These are phyloP conservation scores for Oscheius sp. DNA, from an alignment of 2,888 invertebrate genomes.

Conservation along the genomic window DNA sequence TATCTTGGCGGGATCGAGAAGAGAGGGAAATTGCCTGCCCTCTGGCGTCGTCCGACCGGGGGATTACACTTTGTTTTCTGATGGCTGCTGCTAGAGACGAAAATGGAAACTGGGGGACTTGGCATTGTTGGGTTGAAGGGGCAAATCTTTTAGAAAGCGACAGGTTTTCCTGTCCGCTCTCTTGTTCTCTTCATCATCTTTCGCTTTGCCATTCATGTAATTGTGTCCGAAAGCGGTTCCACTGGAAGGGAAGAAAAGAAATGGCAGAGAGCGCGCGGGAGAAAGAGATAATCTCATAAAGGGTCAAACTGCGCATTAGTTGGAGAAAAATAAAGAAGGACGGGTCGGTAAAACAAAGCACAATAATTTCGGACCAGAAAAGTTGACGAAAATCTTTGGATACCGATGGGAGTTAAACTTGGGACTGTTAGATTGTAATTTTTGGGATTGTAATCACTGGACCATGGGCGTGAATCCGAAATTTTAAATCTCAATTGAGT, in stretches of 20 bases:
- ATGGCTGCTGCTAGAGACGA: background rate
- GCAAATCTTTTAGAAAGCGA: constrained; percentile 19
- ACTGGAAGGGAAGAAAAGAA: background rate
- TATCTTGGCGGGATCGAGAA: constrained; percentile 27
- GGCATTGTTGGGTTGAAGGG: constrained; percentile 18
- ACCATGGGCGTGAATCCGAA: no score
- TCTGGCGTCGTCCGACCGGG: background rate
- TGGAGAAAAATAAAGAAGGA: background rate
- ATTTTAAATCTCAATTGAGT: no score
- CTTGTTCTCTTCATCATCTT: background rate
- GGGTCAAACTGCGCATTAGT: background rate
- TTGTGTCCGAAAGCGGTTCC: constrained; percentile 30
- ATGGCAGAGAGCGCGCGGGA: background rate
- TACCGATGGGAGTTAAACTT: no score
- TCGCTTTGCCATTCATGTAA: no score
- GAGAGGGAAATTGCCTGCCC: constrained; percentile 34
- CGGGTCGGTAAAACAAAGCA: background rate
- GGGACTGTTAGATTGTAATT: no score
- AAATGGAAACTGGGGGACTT: background rate
- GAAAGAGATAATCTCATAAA: background rate
- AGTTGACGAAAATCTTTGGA: no score
- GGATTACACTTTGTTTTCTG: constrained; percentile 31
- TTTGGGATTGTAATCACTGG: no score
- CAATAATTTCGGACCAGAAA: no score
- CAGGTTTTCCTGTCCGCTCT: background rate